These are phyloP conservation scores for sheep (Ovis aries) DNA, from an alignment of 2,113 vertebrate genomes.

Conservation along the genomic window ARS-UI_Ramb_v3.0 NC_056073.1:41324501-41325000, in stretches of 20 bases:
- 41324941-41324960: neutral
- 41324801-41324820: neutral
- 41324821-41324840: neutral
- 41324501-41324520: slow-evolving; percentile 44
- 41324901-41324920: neutral
- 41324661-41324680: slow-evolving; percentile 75
- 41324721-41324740: slow-evolving; percentile 70
- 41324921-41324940: neutral
- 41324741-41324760: slow-evolving; percentile 60
- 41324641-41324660: slow-evolving; percentile 76
- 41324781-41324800: neutral
- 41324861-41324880: neutral
- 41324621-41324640: slow-evolving; percentile 79
- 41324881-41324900: neutral
- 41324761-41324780: slow-evolving; percentile 3
- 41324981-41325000: neutral
- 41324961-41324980: neutral
- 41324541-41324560: slow-evolving; percentile 49
- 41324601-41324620: slow-evolving; percentile 79
- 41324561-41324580: slow-evolving; percentile 73
- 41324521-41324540: slow-evolving; percentile 54
- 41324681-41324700: slow-evolving; percentile 65
- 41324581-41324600: slow-evolving; percentile 79
- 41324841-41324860: neutral
- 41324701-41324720: slow-evolving; percentile 56